Conservation (phyloP, 2,113 vertebrate genomes). For the Ciconia maguari region DNA sequence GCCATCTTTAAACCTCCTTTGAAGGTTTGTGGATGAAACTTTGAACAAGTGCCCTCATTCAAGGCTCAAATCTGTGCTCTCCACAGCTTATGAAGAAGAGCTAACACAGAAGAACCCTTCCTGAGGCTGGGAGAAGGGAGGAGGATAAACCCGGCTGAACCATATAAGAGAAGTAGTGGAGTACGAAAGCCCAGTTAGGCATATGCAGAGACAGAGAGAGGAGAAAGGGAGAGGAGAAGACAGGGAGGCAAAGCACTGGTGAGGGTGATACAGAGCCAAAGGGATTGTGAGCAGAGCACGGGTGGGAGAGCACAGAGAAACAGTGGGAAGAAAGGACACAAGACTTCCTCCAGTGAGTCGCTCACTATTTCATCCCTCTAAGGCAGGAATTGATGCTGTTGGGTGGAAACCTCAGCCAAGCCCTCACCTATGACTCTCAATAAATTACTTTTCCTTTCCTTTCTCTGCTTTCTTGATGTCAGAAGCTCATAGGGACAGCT, state of each 20-base stretch:
- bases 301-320: not conserved
- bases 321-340: not conserved
- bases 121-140: not conserved
- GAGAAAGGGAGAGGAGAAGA: not conserved
- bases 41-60: not conserved
- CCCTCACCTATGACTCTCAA: not conserved
- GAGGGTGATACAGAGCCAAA: not conserved
- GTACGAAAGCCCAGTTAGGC: not conserved
- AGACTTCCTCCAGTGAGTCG: not conserved
- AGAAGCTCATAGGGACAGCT: not conserved
- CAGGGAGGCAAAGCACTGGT: not conserved
- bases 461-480: not conserved
- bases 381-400: not conserved
- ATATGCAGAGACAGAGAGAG: not conserved
- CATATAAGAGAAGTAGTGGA: not conserved
- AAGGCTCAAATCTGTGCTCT: not conserved
- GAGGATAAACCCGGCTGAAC: not conserved
- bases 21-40: not conserved
- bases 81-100: not conserved
- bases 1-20: not conserved
- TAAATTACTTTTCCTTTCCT: not conserved
- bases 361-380: not conserved
- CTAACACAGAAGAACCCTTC: not conserved
- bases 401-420: not conserved
- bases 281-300: not conserved